Evolutionary conservation across 1,140 invertebrate species (phyloP).

Genomic region (Hycleus phaleratus): DNA sequence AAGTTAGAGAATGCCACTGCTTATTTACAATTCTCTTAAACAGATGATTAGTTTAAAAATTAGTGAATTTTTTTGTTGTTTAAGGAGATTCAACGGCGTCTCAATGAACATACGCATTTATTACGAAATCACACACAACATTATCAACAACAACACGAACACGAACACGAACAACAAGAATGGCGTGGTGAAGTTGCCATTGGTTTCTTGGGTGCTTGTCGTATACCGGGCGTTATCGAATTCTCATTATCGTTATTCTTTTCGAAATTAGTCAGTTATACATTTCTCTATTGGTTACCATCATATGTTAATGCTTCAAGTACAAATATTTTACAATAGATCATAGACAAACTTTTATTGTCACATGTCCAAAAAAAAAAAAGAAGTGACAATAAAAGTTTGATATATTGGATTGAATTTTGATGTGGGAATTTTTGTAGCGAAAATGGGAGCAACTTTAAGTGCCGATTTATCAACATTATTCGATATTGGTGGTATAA

Average conservation of each 20-base stretch:
- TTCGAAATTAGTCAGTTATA: conserved; percentile 95
- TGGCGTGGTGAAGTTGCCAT: conserved; percentile 53
- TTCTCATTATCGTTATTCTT: conserved; percentile 93
- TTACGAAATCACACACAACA: conserved; percentile 16
- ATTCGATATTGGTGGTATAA: conserved; percentile 86
- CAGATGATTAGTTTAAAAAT: too few relatives aligned
- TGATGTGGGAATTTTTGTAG: conserved; percentile 44
- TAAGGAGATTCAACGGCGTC: conserved; percentile 44
- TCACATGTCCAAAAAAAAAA: not conserved
- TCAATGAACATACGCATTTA: conserved; percentile 43
- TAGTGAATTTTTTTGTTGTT: conserved; percentile 10
- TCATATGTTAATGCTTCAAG: conserved; percentile 79
- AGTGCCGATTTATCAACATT: conserved; percentile 82
- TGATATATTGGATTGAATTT: conserved; percentile 7
- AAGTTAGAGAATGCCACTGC: too few relatives aligned
- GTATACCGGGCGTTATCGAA: conserved; percentile 89
- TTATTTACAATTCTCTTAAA: too few relatives aligned
- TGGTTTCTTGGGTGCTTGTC: conserved; percentile 66
- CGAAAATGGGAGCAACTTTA: conserved; percentile 55
- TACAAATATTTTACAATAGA: conserved; percentile 42
- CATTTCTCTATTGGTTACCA: conserved; percentile 95
- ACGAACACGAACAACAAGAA: not conserved
- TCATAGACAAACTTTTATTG: not conserved
- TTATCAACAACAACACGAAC: too few relatives aligned
- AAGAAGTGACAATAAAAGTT: not conserved